Evolutionary conservation across 2,113 vertebrate species (phyloP).

Genomic region (Typhlomys cinereus): DNA sequence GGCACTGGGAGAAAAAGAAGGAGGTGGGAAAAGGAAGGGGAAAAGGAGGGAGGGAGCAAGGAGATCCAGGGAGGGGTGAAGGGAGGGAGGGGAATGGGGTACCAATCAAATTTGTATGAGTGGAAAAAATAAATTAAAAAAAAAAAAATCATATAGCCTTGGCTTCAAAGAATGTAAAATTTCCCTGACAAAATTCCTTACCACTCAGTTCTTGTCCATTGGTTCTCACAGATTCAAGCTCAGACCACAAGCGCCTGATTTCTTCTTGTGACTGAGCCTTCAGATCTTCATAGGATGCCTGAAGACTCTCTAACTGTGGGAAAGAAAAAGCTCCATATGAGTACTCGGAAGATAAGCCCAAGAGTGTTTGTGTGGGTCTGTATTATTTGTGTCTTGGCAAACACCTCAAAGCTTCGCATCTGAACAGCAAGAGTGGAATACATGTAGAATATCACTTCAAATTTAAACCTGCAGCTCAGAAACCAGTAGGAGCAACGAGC

Average conservation of each 20-base stretch:
- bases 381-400: neutral
- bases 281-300: conserved; percentile 80
- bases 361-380: neutral
- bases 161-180: neutral
- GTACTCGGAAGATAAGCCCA: accelerated
- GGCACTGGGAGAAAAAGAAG: too few relatives aligned
- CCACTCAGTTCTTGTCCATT: conserved; percentile 90
- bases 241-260: conserved; percentile 89
- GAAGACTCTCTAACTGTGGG: conserved; percentile 86
- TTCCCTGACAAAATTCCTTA: conserved; percentile 68
- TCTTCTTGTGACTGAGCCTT: conserved; percentile 89
- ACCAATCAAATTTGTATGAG: too few relatives aligned
- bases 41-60: too few relatives aligned
- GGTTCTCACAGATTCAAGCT: conserved; percentile 87
- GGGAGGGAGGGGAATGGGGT: too few relatives aligned
- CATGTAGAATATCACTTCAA: neutral
- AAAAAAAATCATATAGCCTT: neutral
- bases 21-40: too few relatives aligned
- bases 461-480: neutral
- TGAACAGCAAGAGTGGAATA: neutral
- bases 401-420: neutral
- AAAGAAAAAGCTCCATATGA: neutral
- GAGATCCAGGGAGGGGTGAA: too few relatives aligned
- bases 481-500: neutral
- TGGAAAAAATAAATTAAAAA: neutral